phyloP scores from a whole-genome alignment of 1,140 invertebrate genomes.

The Drosophila varians region DNA sequence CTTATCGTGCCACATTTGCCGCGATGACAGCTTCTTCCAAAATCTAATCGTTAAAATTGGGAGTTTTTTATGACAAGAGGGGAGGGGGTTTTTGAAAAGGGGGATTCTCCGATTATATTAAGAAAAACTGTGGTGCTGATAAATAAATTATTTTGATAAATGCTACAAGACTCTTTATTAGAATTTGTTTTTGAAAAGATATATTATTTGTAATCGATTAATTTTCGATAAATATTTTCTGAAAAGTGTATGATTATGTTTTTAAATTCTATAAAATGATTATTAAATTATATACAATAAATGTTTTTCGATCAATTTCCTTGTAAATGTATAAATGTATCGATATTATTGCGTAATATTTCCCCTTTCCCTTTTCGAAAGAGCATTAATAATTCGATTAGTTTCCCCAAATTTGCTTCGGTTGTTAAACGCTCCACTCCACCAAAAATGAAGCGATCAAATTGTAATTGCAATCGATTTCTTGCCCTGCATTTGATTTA shows the following conservation, averaged over 20 bases:
- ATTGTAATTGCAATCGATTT: conserved; percentile 63
- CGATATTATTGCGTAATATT: background rate
- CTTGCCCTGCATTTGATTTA: conserved; percentile 49
- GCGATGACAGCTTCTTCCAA: conserved; percentile 22
- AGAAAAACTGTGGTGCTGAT: background rate
- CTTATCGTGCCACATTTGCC: conserved; percentile 19
- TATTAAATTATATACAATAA: too few species aligned
- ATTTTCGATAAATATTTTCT: too few species aligned
- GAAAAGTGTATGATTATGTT: too few species aligned
- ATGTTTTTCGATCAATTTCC: background rate
- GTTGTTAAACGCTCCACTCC: conserved; percentile 55
- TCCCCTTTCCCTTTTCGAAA: background rate
- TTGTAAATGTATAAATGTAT: too few species aligned
- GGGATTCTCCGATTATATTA: background rate
- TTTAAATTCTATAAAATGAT: too few species aligned
- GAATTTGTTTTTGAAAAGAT: too few species aligned
- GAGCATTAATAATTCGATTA: conserved; percentile 18
- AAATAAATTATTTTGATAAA: background rate
- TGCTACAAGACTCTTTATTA: too few species aligned
- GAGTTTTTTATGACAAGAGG: background rate
- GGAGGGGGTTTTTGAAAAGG: background rate
- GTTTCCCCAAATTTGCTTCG: conserved; percentile 3
- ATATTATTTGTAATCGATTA: too few species aligned
- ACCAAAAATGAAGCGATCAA: conserved; percentile 66
- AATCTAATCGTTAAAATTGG: conserved; percentile 2